Evolutionary conservation across 2,888 invertebrate species (phyloP), one percentile per base, ranked within the genome.

Genomic region (Tetragonisca angustula): DNA sequence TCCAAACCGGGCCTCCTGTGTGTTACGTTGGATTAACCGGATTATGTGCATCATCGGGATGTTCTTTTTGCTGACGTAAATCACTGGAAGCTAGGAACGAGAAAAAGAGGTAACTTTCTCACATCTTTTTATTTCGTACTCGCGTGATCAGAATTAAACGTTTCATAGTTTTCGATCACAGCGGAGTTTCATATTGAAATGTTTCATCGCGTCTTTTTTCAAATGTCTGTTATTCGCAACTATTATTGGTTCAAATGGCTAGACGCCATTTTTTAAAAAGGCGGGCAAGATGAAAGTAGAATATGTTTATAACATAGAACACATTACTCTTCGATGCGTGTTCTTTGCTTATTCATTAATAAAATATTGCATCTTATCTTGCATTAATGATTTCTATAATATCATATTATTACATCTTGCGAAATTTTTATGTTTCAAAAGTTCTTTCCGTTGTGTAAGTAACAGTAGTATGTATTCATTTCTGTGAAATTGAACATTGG

Each of bases 11-110:
- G 79, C 73, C 64, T 62, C 74, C 73, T 86, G 43, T 90, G 90
- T 91, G 90, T 90, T 87, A 87, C 85, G 87, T 91, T 92, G 92
- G 92, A 92, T 92, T 92, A 92, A 88, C 91, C 87, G 88, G 90
- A 92, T 90, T 91, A 91, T 85, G 82, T 81, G 83, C 80, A 74
- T 72, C 81, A 70, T 70, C 79, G 88, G 78, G 75, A 87, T 84
- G 82, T 77, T 64, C 78, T 69, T 71, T 77, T 27, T 59, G 56
- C 27, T 54, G 50, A 80, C 73, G 84, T 87, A 87, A 87, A 82
- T 87, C 73, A 81, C 32, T 77, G 43, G 43, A 43, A 43, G 43
- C 43, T 43, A 62, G 68, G 62, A 69, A 79, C 73, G 74, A 54
- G n/a, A 56, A 71, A 56, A 81, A 85, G 50, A 73, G 81, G 84